These are phyloP conservation scores for Rhopilema esculentum DNA, from an alignment of 30 jellyfish, hydroid and myxozoan genomes.

Conservation along the genomic window DNA sequence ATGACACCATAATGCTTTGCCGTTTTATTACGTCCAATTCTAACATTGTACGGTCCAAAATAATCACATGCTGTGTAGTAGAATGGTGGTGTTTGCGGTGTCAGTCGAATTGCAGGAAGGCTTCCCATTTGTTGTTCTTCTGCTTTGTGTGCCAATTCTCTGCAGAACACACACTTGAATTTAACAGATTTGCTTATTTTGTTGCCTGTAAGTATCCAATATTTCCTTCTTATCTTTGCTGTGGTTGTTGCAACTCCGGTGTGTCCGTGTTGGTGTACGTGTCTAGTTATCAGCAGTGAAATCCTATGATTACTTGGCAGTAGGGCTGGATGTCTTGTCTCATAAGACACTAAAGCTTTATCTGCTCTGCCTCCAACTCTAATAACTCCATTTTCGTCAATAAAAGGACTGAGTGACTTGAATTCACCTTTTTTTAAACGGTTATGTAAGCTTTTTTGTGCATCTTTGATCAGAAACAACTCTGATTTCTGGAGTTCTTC, in stretches of 20 bases:
- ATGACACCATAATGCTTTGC: constrained; percentile 68
- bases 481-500: constrained; percentile 60
- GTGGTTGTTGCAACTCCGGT: constrained; percentile 64
- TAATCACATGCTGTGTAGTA: constrained; percentile 65
- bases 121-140: constrained; percentile 71
- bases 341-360: constrained; percentile 60
- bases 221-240: constrained; percentile 51
- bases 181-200: constrained; percentile 62
- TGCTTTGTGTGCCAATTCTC: constrained; percentile 57
- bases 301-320: constrained; percentile 45
- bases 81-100: constrained; percentile 78
- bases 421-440: constrained; percentile 54
- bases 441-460: constrained; percentile 56
- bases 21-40: constrained; percentile 59
- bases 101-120: constrained; percentile 48
- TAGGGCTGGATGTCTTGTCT: constrained; percentile 62
- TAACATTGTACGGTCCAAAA: constrained; percentile 68
- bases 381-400: constrained; percentile 57
- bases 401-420: constrained; percentile 60
- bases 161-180: constrained; percentile 50
- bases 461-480: constrained; percentile 51
- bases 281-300: constrained; percentile 38
- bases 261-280: constrained; percentile 53
- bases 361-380: constrained; percentile 70
- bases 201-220: constrained; percentile 59